Percentiles rank a stretch among this genome's conserved stretches.
phyloP scores from a whole-genome alignment of 2,797 vertebrate genomes.

The Champsocephalus gunnari region DNA sequence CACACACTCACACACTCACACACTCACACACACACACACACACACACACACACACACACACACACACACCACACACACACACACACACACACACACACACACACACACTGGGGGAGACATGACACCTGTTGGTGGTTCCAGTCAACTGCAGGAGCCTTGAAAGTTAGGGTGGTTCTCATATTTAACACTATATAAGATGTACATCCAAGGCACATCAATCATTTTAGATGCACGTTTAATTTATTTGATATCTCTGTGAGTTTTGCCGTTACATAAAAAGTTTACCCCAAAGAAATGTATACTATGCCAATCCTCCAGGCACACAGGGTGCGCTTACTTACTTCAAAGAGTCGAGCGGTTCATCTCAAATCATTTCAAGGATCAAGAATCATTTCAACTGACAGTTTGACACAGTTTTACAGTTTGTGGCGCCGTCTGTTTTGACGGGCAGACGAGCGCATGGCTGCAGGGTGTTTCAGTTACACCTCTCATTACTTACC shows the following conservation, averaged over 20 bases:
- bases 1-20: slow-evolving; percentile 27
- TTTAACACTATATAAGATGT: background rate
- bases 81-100: no score
- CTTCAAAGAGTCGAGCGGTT: slow-evolving; percentile 45
- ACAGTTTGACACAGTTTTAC: slow-evolving; percentile 49
- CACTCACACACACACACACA: slow-evolving; percentile 16
- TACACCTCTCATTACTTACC: slow-evolving; percentile 11
- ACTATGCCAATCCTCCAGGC: slow-evolving; percentile 4
- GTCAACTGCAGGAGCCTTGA: slow-evolving; percentile 66
- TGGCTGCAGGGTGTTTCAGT: slow-evolving; percentile 7
- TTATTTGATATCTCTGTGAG: no score
- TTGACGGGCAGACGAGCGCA: background rate
- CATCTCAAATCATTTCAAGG: slow-evolving; percentile 36
- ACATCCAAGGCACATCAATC: background rate
- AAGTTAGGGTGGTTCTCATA: background rate
- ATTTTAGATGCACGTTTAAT: no score
- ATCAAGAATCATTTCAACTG: slow-evolving; percentile 24
- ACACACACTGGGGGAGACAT: slow-evolving; percentile 50
- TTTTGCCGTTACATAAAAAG: background rate
- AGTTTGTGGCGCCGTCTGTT: slow-evolving; percentile 15
- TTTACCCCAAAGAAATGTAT: slow-evolving; percentile 24
- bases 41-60: slow-evolving; percentile 52
- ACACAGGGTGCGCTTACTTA: slow-evolving; percentile 13
- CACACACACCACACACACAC: slow-evolving; percentile 25
- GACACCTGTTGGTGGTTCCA: slow-evolving; percentile 79